Evolutionary conservation across 2,797 vertebrate species (phyloP).

Genomic region (Alectoris magna): DNA sequence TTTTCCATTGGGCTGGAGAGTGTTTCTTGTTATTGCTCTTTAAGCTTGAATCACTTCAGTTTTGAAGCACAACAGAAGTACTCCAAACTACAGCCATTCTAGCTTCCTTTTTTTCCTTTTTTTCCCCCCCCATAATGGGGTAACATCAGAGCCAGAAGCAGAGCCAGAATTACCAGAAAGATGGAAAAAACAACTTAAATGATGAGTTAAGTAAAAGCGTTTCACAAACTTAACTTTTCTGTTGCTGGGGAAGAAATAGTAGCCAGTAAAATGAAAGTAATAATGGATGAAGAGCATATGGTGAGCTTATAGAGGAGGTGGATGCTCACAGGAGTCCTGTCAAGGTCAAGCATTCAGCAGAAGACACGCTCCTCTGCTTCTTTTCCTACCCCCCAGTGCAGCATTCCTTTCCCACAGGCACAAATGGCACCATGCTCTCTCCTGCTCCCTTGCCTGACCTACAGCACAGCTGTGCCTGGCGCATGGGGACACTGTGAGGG

Average conservation of each 20-base stretch:
- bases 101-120: background rate
- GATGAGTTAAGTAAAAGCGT: background rate
- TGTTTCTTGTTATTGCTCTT: background rate
- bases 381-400: background rate
- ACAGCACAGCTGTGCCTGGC: background rate
- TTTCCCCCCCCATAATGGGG: background rate
- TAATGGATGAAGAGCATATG: background rate
- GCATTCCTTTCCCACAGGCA: accelerated
- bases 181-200: background rate
- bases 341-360: background rate
- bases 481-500: accelerated
- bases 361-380: background rate
- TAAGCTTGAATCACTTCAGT: background rate
- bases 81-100: background rate
- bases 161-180: background rate
- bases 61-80: background rate
- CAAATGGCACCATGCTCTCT: no score
- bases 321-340: background rate
- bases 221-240: background rate
- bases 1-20: background rate
- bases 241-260: background rate
- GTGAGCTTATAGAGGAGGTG: background rate
- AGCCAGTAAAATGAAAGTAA: background rate
- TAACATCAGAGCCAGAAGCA: background rate
- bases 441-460: background rate